Evolutionary conservation across 2,797 vertebrate species (phyloP).

Genomic region (Botia almorhae): DNA sequence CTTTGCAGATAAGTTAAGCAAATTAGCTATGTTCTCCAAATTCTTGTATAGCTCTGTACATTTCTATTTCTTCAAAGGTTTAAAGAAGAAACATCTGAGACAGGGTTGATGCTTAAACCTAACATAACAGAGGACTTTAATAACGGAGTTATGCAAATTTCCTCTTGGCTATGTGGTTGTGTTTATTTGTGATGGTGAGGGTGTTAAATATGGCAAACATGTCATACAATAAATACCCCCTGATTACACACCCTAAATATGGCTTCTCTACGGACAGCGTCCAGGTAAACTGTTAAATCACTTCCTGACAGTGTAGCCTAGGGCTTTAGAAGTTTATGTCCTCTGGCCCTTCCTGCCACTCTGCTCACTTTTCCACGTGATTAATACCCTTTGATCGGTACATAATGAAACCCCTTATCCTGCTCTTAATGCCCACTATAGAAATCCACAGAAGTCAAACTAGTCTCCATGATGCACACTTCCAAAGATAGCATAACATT

Average conservation of each 20-base stretch:
- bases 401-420: conserved; percentile 47
- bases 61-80: neutral
- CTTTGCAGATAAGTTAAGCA: no score
- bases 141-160: neutral
- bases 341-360: conserved; percentile 37
- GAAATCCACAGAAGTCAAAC: conserved; percentile 40
- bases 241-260: conserved; percentile 49
- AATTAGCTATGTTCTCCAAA: neutral
- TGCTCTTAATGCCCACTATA: conserved; percentile 44
- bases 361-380: conserved; percentile 45
- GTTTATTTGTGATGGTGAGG: conserved; percentile 28
- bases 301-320: conserved; percentile 63
- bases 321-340: conserved; percentile 60
- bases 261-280: conserved; percentile 61
- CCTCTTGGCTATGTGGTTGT: conserved; percentile 14
- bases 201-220: conserved; percentile 65
- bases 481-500: conserved; percentile 57
- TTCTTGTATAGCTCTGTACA: neutral
- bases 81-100: neutral
- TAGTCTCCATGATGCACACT: conserved; percentile 41
- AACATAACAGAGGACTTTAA: conserved; percentile 17
- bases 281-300: conserved; percentile 72
- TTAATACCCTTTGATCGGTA: conserved; percentile 60
- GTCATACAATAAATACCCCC: conserved; percentile 56
- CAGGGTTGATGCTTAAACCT: neutral